Percentiles rank a stretch among this genome's conserved stretches.
phyloP scores from a whole-genome alignment of 2,113 vertebrate genomes.

The Strix uralensis region DNA sequence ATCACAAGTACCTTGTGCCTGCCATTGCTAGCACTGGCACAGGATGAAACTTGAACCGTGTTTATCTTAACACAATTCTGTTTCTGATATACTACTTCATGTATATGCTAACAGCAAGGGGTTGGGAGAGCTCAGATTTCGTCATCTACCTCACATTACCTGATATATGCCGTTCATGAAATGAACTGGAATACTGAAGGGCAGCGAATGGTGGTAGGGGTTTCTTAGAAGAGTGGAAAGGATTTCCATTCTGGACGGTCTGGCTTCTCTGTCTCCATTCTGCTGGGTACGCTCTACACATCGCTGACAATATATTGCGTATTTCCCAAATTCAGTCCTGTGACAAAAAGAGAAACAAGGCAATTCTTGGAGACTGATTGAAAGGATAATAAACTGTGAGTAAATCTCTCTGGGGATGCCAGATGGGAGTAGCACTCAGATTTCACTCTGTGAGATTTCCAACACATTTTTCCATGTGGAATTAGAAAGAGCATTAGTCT shows the following conservation, averaged over 20 bases:
- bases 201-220: slow-evolving; percentile 94
- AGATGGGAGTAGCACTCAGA: background rate
- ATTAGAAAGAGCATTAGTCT: background rate
- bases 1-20: background rate
- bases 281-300: slow-evolving; percentile 92
- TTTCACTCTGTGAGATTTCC: background rate
- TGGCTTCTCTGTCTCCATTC: slow-evolving; percentile 89
- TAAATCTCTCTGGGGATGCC: background rate
- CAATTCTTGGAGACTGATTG: background rate
- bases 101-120: background rate
- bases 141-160: slow-evolving; percentile 68
- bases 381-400: background rate
- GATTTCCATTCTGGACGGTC: slow-evolving; percentile 96
- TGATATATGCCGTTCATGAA: slow-evolving; percentile 97
- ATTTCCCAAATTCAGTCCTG: slow-evolving; percentile 97
- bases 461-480: background rate
- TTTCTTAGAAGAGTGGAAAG: slow-evolving; percentile 95
- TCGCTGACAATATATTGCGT: slow-evolving; percentile 94
- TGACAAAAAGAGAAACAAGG: background rate
- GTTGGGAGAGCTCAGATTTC: background rate
- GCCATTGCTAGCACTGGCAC: background rate
- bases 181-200: slow-evolving; percentile 96
- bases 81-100: background rate
- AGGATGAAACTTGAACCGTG: background rate
- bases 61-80: background rate